Conservation (phyloP, 2,888 invertebrate genomes). For the Hoplodrina blanda region DNA sequence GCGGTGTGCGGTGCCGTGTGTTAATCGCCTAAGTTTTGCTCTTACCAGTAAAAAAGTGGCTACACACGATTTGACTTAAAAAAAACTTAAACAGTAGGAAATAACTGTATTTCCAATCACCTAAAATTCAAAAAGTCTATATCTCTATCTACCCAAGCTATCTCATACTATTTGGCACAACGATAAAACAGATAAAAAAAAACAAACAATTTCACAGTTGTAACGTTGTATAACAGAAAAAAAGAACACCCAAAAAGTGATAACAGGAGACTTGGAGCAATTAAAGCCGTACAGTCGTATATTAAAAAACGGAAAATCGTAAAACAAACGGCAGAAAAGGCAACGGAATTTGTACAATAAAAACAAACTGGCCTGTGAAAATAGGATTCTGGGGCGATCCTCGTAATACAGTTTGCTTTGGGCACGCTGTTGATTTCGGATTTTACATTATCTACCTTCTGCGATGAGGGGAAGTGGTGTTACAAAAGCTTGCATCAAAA, state of each 20-base stretch:
- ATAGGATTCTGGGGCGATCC: conserved; percentile 64
- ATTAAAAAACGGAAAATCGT: conserved; percentile 62
- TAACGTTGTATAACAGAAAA: conserved; percentile 30
- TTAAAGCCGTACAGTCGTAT: conserved; percentile 60
- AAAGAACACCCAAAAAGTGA: conserved; percentile 47
- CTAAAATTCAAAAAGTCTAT: background rate
- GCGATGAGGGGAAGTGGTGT: conserved; percentile 50
- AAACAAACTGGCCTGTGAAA: conserved; percentile 67
- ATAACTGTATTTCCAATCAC: no score
- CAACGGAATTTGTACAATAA: conserved; percentile 68
- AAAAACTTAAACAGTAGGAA: no score
- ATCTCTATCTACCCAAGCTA: no score
- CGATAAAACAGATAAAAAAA: background rate
- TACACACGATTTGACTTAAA: no score
- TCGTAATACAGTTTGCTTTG: conserved; percentile 65
- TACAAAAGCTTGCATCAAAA: conserved; percentile 41
- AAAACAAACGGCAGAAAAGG: conserved; percentile 59
- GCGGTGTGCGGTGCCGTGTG: no score
- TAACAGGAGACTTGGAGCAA: conserved; percentile 61
- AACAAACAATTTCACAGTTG: conserved; percentile 22
- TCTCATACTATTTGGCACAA: background rate
- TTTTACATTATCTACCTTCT: conserved; percentile 64
- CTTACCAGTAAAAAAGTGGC: no score
- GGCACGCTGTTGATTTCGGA: conserved; percentile 64
- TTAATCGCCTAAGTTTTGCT: no score